These are phyloP conservation scores for Hedychridium roseum DNA, from an alignment of 2,888 invertebrate species.

Conservation along the genomic window DNA sequence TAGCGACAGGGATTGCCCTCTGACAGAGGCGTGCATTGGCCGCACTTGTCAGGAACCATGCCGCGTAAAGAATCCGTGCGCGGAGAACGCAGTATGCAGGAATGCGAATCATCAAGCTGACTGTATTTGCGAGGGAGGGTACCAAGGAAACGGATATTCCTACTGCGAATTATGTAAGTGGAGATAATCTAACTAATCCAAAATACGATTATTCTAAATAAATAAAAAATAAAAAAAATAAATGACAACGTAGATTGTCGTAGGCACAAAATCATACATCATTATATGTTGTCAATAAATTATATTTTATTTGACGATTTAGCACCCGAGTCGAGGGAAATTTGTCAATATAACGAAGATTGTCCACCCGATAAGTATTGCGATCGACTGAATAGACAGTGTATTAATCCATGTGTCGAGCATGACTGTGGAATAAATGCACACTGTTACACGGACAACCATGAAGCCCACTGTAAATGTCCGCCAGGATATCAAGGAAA, in stretches of 20 bases:
- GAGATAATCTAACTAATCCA: not conserved
- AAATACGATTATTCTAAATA: no score
- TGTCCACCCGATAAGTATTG: slow-evolving; percentile 87
- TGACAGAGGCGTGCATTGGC: slow-evolving; percentile 87
- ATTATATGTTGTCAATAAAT: no score
- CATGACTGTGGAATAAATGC: slow-evolving; percentile 82
- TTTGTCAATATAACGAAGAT: slow-evolving; percentile 91
- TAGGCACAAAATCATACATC: slow-evolving; percentile 4
- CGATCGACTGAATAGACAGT: slow-evolving; percentile 83
- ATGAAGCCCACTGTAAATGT: slow-evolving; percentile 83
- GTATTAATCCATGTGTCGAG: slow-evolving; percentile 82
- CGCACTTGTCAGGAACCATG: slow-evolving; percentile 88
- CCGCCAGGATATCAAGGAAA: slow-evolving; percentile 83
- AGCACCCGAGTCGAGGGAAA: no score
- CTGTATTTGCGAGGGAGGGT: slow-evolving; percentile 86
- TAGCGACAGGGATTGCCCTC: slow-evolving; percentile 83
- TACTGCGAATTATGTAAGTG: slow-evolving; percentile 80
- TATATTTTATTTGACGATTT: no score
- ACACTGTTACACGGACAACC: slow-evolving; percentile 82
- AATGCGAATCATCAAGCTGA: slow-evolving; percentile 88
- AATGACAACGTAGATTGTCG: no score
- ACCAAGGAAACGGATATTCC: slow-evolving; percentile 85
- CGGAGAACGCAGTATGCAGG: slow-evolving; percentile 83
- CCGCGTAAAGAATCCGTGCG: slow-evolving; percentile 84
- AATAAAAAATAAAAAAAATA: not conserved